These are phyloP conservation scores for Mayetiola destructor DNA, from an alignment of 2,888 invertebrate genomes.

Conservation along the genomic window DNA sequence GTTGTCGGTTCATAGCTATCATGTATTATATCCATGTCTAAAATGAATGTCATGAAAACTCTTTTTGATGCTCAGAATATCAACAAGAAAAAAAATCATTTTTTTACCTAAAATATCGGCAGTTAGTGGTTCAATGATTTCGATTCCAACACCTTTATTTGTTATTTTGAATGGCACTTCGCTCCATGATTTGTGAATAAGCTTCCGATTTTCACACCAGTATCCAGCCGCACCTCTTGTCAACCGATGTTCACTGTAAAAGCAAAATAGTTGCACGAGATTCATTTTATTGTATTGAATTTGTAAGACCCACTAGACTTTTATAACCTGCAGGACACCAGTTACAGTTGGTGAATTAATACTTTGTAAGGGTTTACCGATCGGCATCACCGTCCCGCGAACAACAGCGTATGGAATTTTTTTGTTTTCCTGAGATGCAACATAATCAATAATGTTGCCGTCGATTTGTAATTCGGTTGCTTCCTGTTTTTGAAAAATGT, in stretches of 20 bases:
- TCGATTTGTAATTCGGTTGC: slow-evolving; percentile 57
- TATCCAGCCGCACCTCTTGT: slow-evolving; percentile 73
- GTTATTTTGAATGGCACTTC: slow-evolving; percentile 64
- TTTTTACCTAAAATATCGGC: slow-evolving; percentile 49
- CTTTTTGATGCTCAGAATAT: background rate
- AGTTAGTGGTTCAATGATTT: slow-evolving; percentile 58
- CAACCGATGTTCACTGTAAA: slow-evolving; percentile 58
- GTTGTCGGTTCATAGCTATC: slow-evolving; percentile 68
- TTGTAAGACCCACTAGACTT: slow-evolving; percentile 35
- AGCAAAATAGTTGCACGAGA: background rate
- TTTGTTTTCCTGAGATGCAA: slow-evolving; percentile 46
- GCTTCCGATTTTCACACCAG: slow-evolving; percentile 69
- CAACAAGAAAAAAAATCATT: background rate
- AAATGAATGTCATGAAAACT: slow-evolving; percentile 19
- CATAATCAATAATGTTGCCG: slow-evolving; percentile 43
- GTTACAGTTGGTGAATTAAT: slow-evolving; percentile 55
- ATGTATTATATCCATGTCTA: slow-evolving; percentile 68
- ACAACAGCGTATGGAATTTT: slow-evolving; percentile 61
- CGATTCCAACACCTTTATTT: slow-evolving; percentile 46
- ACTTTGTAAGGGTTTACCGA: slow-evolving; percentile 61
- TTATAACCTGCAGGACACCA: slow-evolving; percentile 66
- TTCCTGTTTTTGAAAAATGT: slow-evolving; percentile 36
- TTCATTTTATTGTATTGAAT: background rate
- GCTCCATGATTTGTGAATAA: slow-evolving; percentile 64
- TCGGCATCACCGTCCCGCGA: slow-evolving; percentile 57